Evolutionary conservation across 2,888 invertebrate genomes (phyloP), one percentile per base, ranked within the genome.

Genomic region (Willowsia nigromaculata): DNA sequence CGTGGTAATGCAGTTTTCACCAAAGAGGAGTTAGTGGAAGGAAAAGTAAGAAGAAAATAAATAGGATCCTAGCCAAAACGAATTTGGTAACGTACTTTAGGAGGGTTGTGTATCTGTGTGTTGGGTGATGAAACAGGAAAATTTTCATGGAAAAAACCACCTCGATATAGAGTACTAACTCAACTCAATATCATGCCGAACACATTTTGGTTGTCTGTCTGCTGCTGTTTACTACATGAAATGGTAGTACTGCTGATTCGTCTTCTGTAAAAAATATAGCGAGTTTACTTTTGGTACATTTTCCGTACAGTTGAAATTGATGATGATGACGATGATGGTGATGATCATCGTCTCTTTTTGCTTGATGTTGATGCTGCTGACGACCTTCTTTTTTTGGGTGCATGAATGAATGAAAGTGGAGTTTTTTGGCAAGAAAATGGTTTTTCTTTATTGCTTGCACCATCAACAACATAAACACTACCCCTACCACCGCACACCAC

Each of bases 351-450:
- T 78, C 33, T 80, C n/a, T 15, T 81, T 62, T 40, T 1, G 33
- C 59, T 25, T 78, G 47, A 85, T 85, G 85, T 85, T 76, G 85
- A 78, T 85, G 85, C 76, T 85, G 85, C 85, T 85, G 85, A 85
- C 85, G 85, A 85, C 85, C 85, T 85, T 85, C 85, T 78, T 85
- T 78, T 30, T 78, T 43, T 37, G 33, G 85, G 85, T 85, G 76
- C 76, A 85, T 85, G 78, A 78, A 85, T 85, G 85, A 85, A 85
- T 78, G 85, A 85, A 85, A 85, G 85, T 85, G 56, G 50, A 74
- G 85, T 85, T 71, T 85, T 78, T 85, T 85, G 85, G 85, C 85
- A 85, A 76, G 78, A 65, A 78, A 62, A 85, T 62, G 40, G 62
- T 78, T 78, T 78, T 78, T 65, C 50, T 85, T 85, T 85, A n/a